Evolutionary conservation across 2,797 vertebrate species (phyloP).

Genomic region (Furcifer pardalis): DNA sequence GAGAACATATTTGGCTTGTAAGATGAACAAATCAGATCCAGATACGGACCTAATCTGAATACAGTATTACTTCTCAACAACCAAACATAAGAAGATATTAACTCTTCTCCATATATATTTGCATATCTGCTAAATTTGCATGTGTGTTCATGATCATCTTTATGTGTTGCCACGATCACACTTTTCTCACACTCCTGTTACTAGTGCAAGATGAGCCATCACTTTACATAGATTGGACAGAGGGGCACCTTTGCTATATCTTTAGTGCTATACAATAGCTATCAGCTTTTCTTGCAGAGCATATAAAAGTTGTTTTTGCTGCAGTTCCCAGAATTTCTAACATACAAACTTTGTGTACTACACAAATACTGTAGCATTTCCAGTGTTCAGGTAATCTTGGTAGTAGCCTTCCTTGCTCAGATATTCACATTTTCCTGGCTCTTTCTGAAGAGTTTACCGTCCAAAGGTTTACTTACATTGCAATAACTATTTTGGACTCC

Average conservation of each 20-base stretch:
- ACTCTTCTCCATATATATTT: not conserved
- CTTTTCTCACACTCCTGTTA: not conserved
- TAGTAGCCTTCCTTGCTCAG: not conserved
- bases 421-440: not conserved
- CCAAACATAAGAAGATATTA: not conserved
- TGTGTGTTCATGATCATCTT: not conserved
- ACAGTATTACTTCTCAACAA: not conserved
- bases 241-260: not conserved
- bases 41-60: not conserved
- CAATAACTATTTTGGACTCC: not conserved
- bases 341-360: not conserved
- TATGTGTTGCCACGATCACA: not conserved
- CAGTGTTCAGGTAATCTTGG: not conserved
- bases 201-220: not conserved
- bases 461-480: not conserved
- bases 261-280: not conserved
- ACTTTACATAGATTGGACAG: not conserved
- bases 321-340: no score
- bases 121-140: not conserved
- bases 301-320: not conserved
- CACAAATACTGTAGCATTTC: not conserved
- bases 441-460: conserved; percentile 8
- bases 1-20: not conserved
- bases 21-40: not conserved
- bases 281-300: not conserved